A percentile compares a stretch with the other conserved stretches of the same genome.
phyloP scores from a whole-genome alignment of 2,797 vertebrate species.

The Meriones psammophilus region DNA sequence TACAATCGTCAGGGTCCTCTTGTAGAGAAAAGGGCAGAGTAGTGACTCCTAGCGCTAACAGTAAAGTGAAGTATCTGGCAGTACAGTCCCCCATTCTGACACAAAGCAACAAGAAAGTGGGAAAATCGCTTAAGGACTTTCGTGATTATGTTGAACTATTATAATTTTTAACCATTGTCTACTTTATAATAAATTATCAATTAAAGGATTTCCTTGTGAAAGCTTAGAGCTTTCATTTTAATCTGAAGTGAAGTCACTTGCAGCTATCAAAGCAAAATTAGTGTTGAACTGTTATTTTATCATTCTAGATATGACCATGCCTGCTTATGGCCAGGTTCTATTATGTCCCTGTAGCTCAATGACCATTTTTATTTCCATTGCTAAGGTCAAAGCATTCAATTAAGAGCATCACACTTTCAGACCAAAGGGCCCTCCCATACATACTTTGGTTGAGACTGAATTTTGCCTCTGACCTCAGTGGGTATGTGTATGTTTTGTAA shows the following conservation, averaged over 20 bases:
- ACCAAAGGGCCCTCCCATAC: not conserved
- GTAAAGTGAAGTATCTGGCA: not conserved
- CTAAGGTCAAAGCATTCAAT: conserved; percentile 25
- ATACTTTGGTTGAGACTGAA: conserved; percentile 23
- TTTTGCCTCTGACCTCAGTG: conserved; percentile 3
- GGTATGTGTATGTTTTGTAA: conserved; percentile 22
- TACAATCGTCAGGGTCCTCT: not conserved
- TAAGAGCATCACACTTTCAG: not conserved
- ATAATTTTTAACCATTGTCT: not conserved
- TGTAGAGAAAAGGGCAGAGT: not conserved
- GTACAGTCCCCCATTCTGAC: not conserved
- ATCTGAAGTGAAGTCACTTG: conserved; percentile 5
- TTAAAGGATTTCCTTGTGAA: conserved; percentile 36
- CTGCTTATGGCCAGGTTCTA: not conserved
- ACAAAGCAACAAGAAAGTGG: conserved; percentile 16
- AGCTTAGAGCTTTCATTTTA: not conserved
- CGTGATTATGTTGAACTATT: not conserved
- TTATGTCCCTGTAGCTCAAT: not conserved
- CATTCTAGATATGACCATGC: not conserved
- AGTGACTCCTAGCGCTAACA: conserved; percentile 32
- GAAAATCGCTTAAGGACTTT: not conserved
- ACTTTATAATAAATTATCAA: conserved; percentile 31
- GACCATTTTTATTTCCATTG: conserved; percentile 20
- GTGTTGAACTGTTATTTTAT: not conserved
- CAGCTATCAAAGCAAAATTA: not conserved